Evolutionary conservation across 2,888 invertebrate genomes (phyloP), one percentile per base, ranked within the genome.

Genomic region (Monopis laevigella): DNA sequence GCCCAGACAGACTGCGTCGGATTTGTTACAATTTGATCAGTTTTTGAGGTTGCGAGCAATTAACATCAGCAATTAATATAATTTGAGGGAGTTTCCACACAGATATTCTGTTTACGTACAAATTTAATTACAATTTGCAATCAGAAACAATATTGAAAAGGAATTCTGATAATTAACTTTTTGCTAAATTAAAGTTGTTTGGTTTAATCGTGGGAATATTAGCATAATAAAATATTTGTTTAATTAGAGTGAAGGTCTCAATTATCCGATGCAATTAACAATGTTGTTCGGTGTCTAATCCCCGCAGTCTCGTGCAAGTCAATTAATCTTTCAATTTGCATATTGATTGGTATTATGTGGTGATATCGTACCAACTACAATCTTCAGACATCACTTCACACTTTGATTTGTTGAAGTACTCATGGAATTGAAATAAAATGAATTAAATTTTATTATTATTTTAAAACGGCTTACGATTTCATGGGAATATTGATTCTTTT

Each of bases 311-410:
- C 57, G 55, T 55, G 59, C 62, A 63, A 62, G 59, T 56, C 68
- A 62, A 70, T 70, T 68, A 66, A 71, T 72, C 66, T 67, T 65
- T 67, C 61, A 63, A 68, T 72, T 68, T 67, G 66, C 69, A 69
- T 69, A 66, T 60, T 68, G 69, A 73, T 71, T 27, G 39, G 27
- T 26, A 28, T 42, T 42, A 42, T 42, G 17, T 41, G 24, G 32
- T 16, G 41, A 35, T 34, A 24, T 41, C 34, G 34, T 24, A 34
- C 26, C 34, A 32, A n/a, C 13, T 30, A 18, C 14, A 17, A 40
- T 40, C 27, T 24, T 36, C 21, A 10, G 24, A 21, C 21, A 36
- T 21, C 6, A 24, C 8, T 8, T n/a, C n/a, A n/a, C n/a, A n/a
- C n/a, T n/a, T n/a, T n/a, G n/a, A n/a, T n/a, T n/a, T n/a, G n/a